phyloP scores from a whole-genome alignment of 2,113 vertebrate species.

The Amphiprion ocellaris region DNA sequence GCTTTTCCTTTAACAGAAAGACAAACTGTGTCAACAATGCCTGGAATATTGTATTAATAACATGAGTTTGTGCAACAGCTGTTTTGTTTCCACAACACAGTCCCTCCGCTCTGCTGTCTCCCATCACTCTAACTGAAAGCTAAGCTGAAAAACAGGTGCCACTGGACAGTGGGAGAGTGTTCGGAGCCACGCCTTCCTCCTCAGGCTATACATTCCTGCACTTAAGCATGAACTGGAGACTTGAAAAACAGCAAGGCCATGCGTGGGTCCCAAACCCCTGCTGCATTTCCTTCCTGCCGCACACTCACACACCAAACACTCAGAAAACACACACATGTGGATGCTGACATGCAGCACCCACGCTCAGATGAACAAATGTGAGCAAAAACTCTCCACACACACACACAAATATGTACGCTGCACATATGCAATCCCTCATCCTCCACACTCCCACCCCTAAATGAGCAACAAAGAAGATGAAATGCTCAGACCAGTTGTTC shows the following conservation, averaged over 20 bases:
- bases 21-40: background rate
- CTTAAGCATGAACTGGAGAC: slow-evolving; percentile 43
- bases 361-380: slow-evolving; percentile 26
- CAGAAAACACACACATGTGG: slow-evolving; percentile 24
- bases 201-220: slow-evolving; percentile 76
- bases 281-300: slow-evolving; percentile 63
- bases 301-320: slow-evolving; percentile 22
- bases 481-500: slow-evolving; percentile 26
- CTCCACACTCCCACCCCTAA: background rate
- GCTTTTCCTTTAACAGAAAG: background rate
- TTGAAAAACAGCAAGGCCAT: slow-evolving; percentile 29
- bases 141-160: slow-evolving; percentile 80
- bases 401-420: background rate
- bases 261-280: slow-evolving; percentile 52
- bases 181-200: slow-evolving; percentile 57
- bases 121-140: slow-evolving; percentile 42
- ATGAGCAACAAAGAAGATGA: background rate
- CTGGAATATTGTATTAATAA: background rate
- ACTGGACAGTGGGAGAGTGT: slow-evolving; percentile 62
- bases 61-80: slow-evolving; percentile 47
- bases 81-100: slow-evolving; percentile 59
- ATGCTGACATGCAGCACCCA: slow-evolving; percentile 31
- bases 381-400: background rate
- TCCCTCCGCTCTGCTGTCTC: slow-evolving; percentile 32
- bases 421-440: slow-evolving; percentile 8